Evolutionary conservation across 1,140 invertebrate genomes (phyloP).

Genomic region (Teleogryllus occipitalis): DNA sequence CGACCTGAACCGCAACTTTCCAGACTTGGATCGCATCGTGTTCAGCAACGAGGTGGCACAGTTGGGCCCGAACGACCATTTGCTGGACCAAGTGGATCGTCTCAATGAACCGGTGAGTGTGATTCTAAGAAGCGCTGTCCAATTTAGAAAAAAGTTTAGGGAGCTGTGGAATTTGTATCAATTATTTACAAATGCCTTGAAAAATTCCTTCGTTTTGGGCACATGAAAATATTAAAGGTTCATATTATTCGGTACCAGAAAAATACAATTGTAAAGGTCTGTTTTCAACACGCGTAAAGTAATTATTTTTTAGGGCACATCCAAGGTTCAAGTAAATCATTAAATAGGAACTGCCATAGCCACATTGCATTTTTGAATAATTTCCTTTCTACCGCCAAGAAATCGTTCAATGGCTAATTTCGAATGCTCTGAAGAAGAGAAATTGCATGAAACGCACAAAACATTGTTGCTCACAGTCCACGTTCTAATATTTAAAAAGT

Average conservation of each 20-base stretch:
- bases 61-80: slow-evolving; percentile 56
- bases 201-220: neutral
- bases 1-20: slow-evolving; percentile 84
- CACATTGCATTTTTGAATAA: no score
- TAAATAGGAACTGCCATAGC: no score
- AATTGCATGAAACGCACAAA: no score
- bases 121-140: neutral
- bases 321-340: no score
- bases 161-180: neutral
- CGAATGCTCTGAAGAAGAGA: no score
- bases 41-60: slow-evolving; percentile 54
- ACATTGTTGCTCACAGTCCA: no score
- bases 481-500: no score
- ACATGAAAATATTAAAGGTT: neutral
- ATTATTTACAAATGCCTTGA: neutral
- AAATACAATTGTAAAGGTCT: neutral
- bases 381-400: no score
- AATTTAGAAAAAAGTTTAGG: neutral
- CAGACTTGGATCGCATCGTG: slow-evolving; percentile 70
- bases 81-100: slow-evolving; percentile 51
- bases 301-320: no score
- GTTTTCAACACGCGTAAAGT: neutral
- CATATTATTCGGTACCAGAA: no score
- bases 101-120: slow-evolving; percentile 54
- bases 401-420: no score